Conservation (phyloP, 2,113 vertebrate species). For the Grantiella picta region DNA sequence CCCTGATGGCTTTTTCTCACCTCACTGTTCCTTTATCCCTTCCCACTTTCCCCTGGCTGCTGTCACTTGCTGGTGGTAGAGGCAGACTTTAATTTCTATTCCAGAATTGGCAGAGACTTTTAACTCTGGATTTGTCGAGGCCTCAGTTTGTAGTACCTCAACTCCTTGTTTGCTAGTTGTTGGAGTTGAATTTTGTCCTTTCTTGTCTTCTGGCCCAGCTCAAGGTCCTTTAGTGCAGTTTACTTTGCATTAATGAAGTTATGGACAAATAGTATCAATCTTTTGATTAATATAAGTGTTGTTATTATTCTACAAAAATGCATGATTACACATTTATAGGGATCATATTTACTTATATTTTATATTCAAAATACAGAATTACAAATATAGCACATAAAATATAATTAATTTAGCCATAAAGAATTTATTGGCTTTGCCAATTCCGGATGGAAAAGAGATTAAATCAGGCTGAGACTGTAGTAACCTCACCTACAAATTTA, state of each 20-base stretch:
- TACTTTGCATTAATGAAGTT: background rate
- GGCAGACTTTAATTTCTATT: background rate
- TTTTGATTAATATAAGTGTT: background rate
- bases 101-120: background rate
- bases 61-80: background rate
- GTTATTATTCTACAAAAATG: background rate
- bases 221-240: background rate
- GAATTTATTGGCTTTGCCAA: background rate
- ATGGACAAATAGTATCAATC: background rate
- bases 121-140: background rate
- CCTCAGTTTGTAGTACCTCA: background rate
- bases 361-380: background rate
- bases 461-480: background rate
- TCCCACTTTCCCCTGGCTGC: background rate
- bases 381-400: background rate
- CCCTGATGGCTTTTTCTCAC: background rate
- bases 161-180: background rate
- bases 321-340: background rate
- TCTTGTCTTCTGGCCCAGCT: background rate
- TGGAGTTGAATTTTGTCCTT: background rate
- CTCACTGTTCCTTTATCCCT: background rate
- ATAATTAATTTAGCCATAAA: background rate
- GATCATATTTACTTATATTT: background rate
- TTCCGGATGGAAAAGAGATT: background rate
- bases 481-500: background rate